Evolutionary conservation across 2,113 vertebrate genomes (phyloP), one percentile per base, ranked within the genome.

Genomic region (Mohoua ochrocephala): DNA sequence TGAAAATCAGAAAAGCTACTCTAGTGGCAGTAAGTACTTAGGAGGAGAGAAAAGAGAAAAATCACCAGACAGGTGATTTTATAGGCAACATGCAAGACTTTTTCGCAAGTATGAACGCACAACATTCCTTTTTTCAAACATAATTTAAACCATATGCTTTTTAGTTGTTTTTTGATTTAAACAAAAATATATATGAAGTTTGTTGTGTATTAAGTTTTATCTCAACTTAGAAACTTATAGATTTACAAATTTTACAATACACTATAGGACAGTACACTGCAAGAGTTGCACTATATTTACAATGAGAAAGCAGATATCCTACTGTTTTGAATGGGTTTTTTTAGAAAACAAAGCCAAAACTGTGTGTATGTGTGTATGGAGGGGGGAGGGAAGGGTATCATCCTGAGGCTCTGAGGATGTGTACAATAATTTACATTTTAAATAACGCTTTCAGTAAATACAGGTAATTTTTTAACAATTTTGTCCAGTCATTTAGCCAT

Each of bases 361-460:
- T 54, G 0, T 37, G 1, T 22, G 8, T 54, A 1, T 23, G 5
- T 52, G 1, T 54, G 4, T 50, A 5, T 22, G 10, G 3, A 16
- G 24, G 4, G 1, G 7, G 17, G 20, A 30, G 3, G 17, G 10
- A 28, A 31, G 12, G 2, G 0, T 31, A 9, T 39, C 13, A 41
- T 50, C 14, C 27, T 50, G 35, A 57, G 12, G 3, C 3, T 90
- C 10, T 53, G 59, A 84, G 49, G 12, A 26, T 56, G 3, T 54
- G 31, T 60, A 28, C 2, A 65, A 13, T 19, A 33, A 65, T 78
- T 76, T 16, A 49, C 1, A n/a, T 53, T 65, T 67, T 18, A 26
- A 82, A 44, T 57, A 44, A 31, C 18, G 26, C 24, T 37, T 41
- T 61, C 19, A 65, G 31, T 50, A 71, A 56, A 85, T 59, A 7